A percentile compares a stretch with the other conserved stretches of the same genome.
Evolutionary conservation across 2,888 invertebrate genomes (phyloP).

Genomic region (Malacosoma neustria): DNA sequence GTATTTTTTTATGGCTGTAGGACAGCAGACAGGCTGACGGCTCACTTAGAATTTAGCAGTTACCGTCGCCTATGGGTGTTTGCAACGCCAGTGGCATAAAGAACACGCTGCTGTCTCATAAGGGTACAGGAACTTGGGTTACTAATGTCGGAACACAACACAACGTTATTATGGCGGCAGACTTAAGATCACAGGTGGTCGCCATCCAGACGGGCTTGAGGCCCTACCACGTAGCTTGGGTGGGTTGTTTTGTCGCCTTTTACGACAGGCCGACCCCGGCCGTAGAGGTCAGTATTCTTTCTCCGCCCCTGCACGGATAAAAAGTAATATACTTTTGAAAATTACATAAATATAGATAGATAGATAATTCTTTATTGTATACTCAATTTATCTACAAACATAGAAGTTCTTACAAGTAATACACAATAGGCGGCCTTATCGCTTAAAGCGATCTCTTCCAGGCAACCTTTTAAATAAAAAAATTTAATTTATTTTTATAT

Average conservation of each 20-base stretch:
- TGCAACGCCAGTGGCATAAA: background rate
- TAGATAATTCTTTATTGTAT: too few relatives aligned
- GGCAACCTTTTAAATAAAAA: too few relatives aligned
- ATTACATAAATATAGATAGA: too few relatives aligned
- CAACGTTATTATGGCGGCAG: background rate
- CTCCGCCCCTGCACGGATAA: background rate
- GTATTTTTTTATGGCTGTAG: too few relatives aligned
- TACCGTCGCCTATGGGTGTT: background rate
- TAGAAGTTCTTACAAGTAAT: too few relatives aligned
- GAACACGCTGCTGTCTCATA: background rate
- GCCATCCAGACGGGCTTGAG: background rate
- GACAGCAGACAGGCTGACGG: background rate
- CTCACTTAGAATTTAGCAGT: background rate
- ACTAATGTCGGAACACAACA: background rate
- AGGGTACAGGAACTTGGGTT: background rate
- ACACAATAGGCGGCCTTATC: too few relatives aligned
- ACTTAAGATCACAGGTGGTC: background rate
- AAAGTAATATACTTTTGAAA: too few relatives aligned
- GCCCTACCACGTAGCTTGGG: background rate
- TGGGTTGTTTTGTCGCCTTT: background rate
- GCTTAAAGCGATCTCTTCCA: too few relatives aligned
- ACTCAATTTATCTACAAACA: too few relatives aligned
- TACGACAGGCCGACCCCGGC: background rate
- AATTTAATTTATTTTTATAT: too few relatives aligned
- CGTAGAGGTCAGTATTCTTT: background rate